A percentile compares a stretch with the other conserved stretches of the same genome.
Conservation (phyloP, 1,140 invertebrate genomes). For the Batillaria attramentaria region DNA sequence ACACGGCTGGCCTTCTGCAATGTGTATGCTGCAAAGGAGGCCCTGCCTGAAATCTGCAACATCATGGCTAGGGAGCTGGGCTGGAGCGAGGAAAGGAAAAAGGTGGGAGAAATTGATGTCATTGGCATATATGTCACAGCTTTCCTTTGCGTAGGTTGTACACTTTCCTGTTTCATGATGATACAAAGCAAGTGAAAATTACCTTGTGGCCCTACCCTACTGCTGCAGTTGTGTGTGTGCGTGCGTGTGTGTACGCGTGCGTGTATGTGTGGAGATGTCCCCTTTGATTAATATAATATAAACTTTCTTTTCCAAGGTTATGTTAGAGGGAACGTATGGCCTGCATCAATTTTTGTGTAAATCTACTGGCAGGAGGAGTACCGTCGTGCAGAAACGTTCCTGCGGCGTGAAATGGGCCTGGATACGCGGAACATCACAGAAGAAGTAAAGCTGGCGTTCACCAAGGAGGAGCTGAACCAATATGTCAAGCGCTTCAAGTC, state of each 20-base stretch:
- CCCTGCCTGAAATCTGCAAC: slow-evolving; percentile 90
- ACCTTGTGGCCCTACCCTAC: too few species aligned
- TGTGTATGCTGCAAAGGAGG: slow-evolving; percentile 94
- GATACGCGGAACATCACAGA: slow-evolving; percentile 82
- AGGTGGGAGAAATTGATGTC: slow-evolving; percentile 52
- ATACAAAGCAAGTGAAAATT: too few species aligned
- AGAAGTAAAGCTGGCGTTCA: slow-evolving; percentile 87
- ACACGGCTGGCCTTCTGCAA: slow-evolving; percentile 96
- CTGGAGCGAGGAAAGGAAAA: slow-evolving; percentile 84
- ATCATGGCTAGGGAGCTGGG: slow-evolving; percentile 98
- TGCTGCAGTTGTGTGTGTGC: too few species aligned
- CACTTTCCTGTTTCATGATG: too few species aligned
- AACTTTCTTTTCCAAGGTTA: too few species aligned
- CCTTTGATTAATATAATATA: too few species aligned
- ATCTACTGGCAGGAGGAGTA: slow-evolving; percentile 60
- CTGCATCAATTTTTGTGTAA: too few species aligned
- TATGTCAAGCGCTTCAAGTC: slow-evolving; percentile 96
- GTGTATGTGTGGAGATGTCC: too few species aligned
- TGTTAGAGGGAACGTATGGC: too few species aligned
- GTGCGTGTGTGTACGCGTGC: too few species aligned
- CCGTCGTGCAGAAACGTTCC: slow-evolving; percentile 72
- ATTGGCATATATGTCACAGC: too few species aligned
- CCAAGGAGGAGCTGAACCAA: slow-evolving; percentile 92
- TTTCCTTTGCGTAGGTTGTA: too few species aligned
- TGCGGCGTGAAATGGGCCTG: slow-evolving; percentile 97